Conservation (phyloP, 2,113 vertebrate species). For the human region DNA sequence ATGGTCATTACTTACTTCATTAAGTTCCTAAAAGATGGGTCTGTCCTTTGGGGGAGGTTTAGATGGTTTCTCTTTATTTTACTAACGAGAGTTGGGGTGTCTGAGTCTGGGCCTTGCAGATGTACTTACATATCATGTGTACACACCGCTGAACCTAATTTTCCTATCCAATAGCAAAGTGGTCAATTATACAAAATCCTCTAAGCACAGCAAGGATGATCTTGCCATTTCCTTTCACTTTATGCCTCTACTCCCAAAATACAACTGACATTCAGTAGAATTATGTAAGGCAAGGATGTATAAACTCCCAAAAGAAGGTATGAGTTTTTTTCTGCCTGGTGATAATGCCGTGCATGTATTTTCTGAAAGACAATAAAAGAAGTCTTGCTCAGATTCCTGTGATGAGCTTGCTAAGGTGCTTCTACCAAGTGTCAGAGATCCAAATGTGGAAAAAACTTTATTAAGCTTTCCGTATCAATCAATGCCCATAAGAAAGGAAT, state of each 20-base stretch:
- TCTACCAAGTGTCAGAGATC: not conserved
- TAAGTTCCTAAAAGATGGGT: no score
- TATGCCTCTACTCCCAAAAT: not conserved
- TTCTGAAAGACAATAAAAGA: no score
- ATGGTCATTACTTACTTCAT: not conserved
- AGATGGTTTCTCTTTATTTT: fast-evolving
- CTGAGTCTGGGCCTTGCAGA: no score
- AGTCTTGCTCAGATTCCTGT: fast-evolving
- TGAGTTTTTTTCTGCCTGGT: fast-evolving
- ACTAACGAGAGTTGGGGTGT: fast-evolving
- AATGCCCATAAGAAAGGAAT: not conserved
- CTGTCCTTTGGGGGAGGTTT: fast-evolving
- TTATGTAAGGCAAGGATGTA: not conserved
- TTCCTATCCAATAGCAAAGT: fast-evolving
- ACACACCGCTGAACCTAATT: fast-evolving
- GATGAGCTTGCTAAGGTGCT: not conserved
- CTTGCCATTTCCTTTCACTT: fast-evolving
- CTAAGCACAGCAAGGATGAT: fast-evolving
- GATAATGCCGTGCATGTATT: not conserved
- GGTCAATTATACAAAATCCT: fast-evolving
- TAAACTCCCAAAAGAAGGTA: not conserved
- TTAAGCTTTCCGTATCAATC: not conserved
- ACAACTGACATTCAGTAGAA: not conserved
- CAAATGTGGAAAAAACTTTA: not conserved
- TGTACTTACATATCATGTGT: not conserved